A percentile compares a stretch with the other conserved stretches of the same genome.
Conservation (phyloP, 2,113 vertebrate genomes). For the Sporophila hypoxantha region DNA sequence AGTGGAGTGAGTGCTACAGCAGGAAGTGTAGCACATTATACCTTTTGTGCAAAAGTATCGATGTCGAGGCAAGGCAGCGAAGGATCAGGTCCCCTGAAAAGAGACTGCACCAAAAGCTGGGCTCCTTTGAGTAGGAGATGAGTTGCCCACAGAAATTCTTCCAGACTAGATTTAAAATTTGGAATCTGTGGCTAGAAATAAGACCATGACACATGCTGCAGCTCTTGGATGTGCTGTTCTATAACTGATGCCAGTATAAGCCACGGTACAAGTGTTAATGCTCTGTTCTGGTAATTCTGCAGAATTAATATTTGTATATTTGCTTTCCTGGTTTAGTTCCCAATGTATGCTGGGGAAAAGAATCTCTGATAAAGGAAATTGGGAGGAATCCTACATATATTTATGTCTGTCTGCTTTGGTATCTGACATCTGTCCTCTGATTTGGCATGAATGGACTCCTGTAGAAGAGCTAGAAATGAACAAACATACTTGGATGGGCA, state of each 20-base stretch:
- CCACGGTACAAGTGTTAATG: not conserved
- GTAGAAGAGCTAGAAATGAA: not conserved
- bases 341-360: not conserved
- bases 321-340: not conserved
- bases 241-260: not conserved
- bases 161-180: not conserved
- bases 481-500: not conserved
- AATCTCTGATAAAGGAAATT: not conserved
- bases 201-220: not conserved
- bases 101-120: not conserved
- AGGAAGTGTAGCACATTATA: not conserved
- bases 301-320: not conserved
- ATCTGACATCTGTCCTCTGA: not conserved
- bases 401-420: not conserved
- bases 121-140: not conserved
- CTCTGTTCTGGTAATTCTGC: not conserved
- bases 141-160: not conserved
- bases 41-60: not conserved
- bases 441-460: not conserved
- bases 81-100: not conserved
- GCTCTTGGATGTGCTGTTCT: not conserved
- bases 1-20: not conserved
- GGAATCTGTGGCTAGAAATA: not conserved
- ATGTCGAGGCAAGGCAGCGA: not conserved
- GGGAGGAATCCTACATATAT: not conserved